A percentile compares a stretch with the other conserved stretches of the same genome.
Conservation (phyloP, 2,113 vertebrate species). For the Dipodomys merriami region DNA sequence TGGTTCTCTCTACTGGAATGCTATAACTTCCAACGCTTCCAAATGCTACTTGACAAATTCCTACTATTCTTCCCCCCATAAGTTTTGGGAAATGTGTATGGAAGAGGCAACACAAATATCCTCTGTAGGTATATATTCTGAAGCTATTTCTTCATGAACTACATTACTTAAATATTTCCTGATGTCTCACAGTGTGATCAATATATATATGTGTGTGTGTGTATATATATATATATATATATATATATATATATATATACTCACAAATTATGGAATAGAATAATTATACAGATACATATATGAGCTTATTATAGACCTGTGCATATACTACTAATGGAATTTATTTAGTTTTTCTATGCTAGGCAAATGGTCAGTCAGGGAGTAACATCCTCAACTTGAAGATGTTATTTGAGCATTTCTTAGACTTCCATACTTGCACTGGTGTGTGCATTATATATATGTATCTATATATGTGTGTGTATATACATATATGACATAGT, state of each 20-base stretch:
- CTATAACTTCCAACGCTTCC: constrained; percentile 20
- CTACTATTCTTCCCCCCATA: neutral
- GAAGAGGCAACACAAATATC: constrained; percentile 54
- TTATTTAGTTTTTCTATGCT: neutral
- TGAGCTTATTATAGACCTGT: neutral
- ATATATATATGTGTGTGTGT: too few species aligned
- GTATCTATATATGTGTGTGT: too few species aligned
- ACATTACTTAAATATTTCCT: constrained; percentile 5
- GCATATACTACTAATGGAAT: neutral
- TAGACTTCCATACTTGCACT: neutral
- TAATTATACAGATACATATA: neutral
- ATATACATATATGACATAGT: neutral
- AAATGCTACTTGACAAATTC: constrained; percentile 42
- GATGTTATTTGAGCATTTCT: neutral
- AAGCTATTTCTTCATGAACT: neutral
- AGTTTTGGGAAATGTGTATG: constrained; percentile 64
- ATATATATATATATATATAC: neutral
- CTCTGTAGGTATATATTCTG: neutral
- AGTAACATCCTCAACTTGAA: neutral
- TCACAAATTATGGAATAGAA: neutral
- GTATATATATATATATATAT: neutral
- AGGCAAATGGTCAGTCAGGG: neutral
- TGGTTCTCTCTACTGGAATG: neutral
- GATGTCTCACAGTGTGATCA: neutral
- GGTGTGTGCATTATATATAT: too few species aligned